Evolutionary conservation across 2,113 vertebrate genomes (phyloP), one percentile per base, ranked within the genome.

Genomic region (Xenus cinereus): DNA sequence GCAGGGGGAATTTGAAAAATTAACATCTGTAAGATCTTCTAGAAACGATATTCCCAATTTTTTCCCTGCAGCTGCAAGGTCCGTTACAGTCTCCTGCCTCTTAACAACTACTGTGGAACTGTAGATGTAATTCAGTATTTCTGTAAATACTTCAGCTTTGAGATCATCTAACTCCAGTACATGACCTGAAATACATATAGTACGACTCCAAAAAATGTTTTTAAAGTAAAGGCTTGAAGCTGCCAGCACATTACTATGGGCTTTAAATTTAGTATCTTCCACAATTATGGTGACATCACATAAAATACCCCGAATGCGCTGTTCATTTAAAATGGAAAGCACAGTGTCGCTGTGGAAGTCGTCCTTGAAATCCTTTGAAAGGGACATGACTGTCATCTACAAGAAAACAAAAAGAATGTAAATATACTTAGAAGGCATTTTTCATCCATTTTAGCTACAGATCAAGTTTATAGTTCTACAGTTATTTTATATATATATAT

Each of bases 231-330:
- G 98, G 75, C 99, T 99, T 69, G 99, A 99, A 79, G 99, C 99
- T 76, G 99, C 99, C 97, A 99, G 98, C 83, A 99, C 98, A 96
- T 99, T 99, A 95, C 98, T 99, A 91, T 99, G 99, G 69, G 99
- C 99, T 95, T 98, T 99, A 96, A 99, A 99, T 96, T 99, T 99
- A 74, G 99, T 99, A 78, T 99, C 99, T 95, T 99, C 99, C 96
- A 99, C 99, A 28, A 99, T 99, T 72, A 99, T 99, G 64, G 99
- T 99, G 77, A 99, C 99, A 82, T 99, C 99, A 32, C 99, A 99
- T 92, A 99, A 98, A 92, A 99, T 98, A 82, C 99, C 99, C 67
- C 99, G 98, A 43, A 98, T 99, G 57, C 99, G 99, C 92, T 99
- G 99, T 93, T 99, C 99, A 21, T 99, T 99, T 91, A 99, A 98